phyloP scores from a whole-genome alignment of 2,797 vertebrate species.

The Diplodus sargus region DNA sequence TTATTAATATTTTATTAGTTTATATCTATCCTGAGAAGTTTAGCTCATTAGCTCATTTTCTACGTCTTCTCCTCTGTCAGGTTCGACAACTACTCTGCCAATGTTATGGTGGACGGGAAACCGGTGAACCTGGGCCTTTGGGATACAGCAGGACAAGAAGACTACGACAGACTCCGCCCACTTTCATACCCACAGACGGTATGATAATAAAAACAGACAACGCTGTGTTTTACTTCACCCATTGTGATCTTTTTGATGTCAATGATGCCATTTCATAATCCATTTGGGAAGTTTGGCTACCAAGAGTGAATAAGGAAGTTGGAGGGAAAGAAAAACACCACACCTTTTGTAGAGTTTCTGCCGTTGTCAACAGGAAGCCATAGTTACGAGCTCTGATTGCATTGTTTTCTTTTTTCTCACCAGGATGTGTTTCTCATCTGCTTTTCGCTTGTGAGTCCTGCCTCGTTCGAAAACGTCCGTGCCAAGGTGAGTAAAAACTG shows the following conservation, averaged over 20 bases:
- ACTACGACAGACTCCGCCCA: conserved; percentile 97
- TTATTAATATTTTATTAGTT: neutral
- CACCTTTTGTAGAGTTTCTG: conserved; percentile 22
- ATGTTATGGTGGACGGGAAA: conserved; percentile 99
- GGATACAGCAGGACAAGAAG: conserved; percentile 99
- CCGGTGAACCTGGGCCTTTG: conserved; percentile 97
- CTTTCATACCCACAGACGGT: conserved; percentile 99
- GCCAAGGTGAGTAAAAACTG: conserved; percentile 73
- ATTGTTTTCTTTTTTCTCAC: conserved; percentile 38
- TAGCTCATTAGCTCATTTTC: conserved; percentile 1
- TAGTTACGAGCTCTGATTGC: conserved; percentile 38
- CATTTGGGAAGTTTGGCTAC: conserved; percentile 3
- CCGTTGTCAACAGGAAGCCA: conserved; percentile 37
- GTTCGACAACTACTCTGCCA: conserved; percentile 99
- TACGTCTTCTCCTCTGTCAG: conserved; percentile 70
- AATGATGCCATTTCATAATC: neutral
- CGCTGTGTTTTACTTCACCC: conserved; percentile 21
- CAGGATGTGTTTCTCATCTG: conserved; percentile 99
- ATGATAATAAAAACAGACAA: conserved; percentile 47
- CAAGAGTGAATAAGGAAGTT: conserved; percentile 44
- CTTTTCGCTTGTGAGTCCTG: conserved; percentile 98
- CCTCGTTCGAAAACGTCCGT: conserved; percentile 99
- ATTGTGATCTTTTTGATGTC: conserved; percentile 4
- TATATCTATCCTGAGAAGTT: neutral
- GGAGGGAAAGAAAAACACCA: conserved; percentile 14